Base-by-base conservation (phyloP, 2,113 vertebrate genomes). In the Empidonax alnorum region DNA sequence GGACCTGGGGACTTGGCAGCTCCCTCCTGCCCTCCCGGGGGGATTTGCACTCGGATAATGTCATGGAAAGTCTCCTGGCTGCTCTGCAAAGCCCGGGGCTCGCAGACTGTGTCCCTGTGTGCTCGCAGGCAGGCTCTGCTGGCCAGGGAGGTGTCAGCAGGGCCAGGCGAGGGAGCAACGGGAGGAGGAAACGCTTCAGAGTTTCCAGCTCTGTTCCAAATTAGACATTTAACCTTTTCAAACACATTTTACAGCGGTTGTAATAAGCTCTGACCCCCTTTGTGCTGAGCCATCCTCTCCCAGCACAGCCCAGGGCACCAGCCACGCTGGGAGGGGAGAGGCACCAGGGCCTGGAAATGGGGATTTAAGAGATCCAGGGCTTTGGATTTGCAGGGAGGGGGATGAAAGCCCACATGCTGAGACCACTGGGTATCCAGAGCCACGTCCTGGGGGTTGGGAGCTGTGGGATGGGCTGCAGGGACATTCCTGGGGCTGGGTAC, bases 131-230 rank as follows among this genome's bases (percentile, higher is more conserved):
- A 67, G 77, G 9, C 88, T 87, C n/a, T 5, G 3, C 30, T 7
- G 14, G 67, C 84, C 42, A 6, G 1, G 67, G 78, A 24, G 58
- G 66, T 66, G 87, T 79, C 39, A 3, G 62, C 41, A 5, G 50
- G 91, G 93, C 78, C 85, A 37, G 72, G 78, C 59, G 4, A 91
- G 94, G 90, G 55, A 94, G 67, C 3, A 9, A 28, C 35, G 14
- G 81, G 35, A 35, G 33, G 73, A 93, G 89, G 95, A 95, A 96
- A 94, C 6, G 14, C 93, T 76, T 94, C 96, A 95, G 71, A 95
- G 83, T 97, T 97, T 97, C 94, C 93, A 94, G 82, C 68, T 68
- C 93, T 92, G 85, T 20, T 94, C 88, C 81, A 90, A 12, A 95
- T 84, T 25, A 95, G 78, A 63, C 83, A 53, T 28, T 84, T 79